Evolutionary conservation across 2,797 vertebrate genomes (phyloP).

Genomic region (Micrastur ruficollis): DNA sequence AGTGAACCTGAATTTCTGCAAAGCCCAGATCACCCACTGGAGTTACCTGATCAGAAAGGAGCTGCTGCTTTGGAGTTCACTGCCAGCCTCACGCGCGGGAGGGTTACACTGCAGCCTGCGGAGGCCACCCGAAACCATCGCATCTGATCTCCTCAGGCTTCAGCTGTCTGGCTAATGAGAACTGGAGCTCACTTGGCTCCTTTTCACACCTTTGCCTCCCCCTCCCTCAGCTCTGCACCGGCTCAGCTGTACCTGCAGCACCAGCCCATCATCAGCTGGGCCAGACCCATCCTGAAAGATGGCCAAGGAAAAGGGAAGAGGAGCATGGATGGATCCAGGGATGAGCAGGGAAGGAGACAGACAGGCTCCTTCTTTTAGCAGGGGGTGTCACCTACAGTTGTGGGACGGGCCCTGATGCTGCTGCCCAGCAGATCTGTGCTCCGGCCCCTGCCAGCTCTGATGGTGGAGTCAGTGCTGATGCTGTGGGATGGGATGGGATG

Average conservation of each 20-base stretch:
- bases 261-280: background rate
- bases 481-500: fast-evolving
- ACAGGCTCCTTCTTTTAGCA: background rate
- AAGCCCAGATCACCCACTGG: background rate
- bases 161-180: background rate
- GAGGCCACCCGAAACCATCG: too few species aligned
- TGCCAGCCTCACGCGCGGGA: background rate
- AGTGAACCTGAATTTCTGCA: background rate
- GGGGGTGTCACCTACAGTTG: fast-evolving
- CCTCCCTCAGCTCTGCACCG: background rate
- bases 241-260: background rate
- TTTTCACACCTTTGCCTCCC: background rate
- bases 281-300: background rate
- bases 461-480: background rate
- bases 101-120: background rate
- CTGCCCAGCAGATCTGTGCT: background rate
- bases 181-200: background rate
- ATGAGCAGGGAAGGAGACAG: background rate
- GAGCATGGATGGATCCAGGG: background rate
- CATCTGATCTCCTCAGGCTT: background rate
- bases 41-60: background rate
- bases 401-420: background rate
- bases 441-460: background rate
- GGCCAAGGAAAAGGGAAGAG: background rate
- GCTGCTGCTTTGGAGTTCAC: background rate